These are phyloP conservation scores for Anguilla japonica DNA, from an alignment of 2,113 vertebrate species.

Conservation along the genomic window DNA sequence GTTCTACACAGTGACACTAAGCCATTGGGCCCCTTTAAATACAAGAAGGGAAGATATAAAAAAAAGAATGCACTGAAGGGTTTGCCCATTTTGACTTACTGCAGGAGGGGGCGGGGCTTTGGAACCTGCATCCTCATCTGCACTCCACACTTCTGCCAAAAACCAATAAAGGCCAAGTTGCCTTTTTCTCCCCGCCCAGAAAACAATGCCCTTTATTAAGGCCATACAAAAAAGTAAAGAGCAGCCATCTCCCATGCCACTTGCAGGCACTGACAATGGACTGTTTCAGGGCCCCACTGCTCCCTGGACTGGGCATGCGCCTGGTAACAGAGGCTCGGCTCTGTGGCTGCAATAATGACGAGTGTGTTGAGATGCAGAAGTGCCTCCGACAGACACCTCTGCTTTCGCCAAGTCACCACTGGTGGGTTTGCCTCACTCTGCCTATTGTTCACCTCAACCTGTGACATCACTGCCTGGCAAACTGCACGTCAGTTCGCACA, in stretches of 20 bases:
- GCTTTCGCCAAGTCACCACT: not conserved
- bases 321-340: constrained; percentile 34
- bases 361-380: constrained; percentile 41
- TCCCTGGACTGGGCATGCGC: constrained; percentile 26
- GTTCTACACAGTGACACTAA: not conserved
- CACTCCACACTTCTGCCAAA: constrained; percentile 2
- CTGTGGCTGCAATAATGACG: constrained; percentile 29
- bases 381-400: not conserved
- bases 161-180: not conserved
- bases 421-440: not conserved
- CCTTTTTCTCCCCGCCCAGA: constrained; percentile 8
- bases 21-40: not conserved
- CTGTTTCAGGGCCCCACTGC: constrained; percentile 53
- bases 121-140: not conserved
- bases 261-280: constrained; percentile 57
- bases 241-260: constrained; percentile 52
- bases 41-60: not conserved
- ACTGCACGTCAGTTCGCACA: not conserved
- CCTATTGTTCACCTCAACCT: constrained; percentile 19
- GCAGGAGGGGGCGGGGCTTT: not conserved
- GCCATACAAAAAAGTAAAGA: constrained; percentile 26
- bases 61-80: not conserved
- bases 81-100: not conserved
- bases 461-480: constrained; percentile 22
- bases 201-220: constrained; percentile 34